Percentiles rank a stretch among this genome's conserved stretches.
These are phyloP conservation scores for Gnathonemus longibarbis DNA, from an alignment of 2,113 vertebrate genomes.

Conservation along the genomic window DNA sequence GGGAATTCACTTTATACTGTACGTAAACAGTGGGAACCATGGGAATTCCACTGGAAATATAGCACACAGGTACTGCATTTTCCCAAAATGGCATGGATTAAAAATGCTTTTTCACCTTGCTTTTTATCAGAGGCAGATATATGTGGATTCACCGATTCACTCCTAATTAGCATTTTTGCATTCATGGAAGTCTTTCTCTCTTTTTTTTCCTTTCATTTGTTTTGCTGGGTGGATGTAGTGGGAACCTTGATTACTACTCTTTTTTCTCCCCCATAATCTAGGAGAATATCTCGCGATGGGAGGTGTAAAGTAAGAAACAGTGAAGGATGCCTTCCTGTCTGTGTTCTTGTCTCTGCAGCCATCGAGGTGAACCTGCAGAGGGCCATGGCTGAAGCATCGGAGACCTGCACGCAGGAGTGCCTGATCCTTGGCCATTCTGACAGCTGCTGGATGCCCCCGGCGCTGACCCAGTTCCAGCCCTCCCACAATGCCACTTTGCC, in stretches of 20 bases:
- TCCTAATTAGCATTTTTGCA: slow-evolving; percentile 36
- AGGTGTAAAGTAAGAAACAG: background rate
- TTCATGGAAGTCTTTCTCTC: slow-evolving; percentile 14
- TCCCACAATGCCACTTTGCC: slow-evolving; percentile 58
- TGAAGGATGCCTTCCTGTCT: background rate
- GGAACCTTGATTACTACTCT: background rate
- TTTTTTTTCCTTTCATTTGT: slow-evolving; percentile 29
- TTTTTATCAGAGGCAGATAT: slow-evolving; percentile 51
- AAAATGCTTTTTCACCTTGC: slow-evolving; percentile 62
- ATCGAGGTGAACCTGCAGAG: slow-evolving; percentile 89
- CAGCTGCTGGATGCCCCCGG: slow-evolving; percentile 95
- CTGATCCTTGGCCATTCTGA: slow-evolving; percentile 94
- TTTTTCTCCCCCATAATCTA: background rate
- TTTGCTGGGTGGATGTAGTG: background rate
- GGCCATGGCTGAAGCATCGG: slow-evolving; percentile 84
- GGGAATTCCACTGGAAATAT: slow-evolving; percentile 63
- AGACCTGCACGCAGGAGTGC: slow-evolving; percentile 95
- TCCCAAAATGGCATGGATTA: slow-evolving; percentile 61
- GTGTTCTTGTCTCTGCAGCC: slow-evolving; percentile 56
- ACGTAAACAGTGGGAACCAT: slow-evolving; percentile 63
- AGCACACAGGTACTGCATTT: slow-evolving; percentile 57
- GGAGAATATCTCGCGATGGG: background rate
- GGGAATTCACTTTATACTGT: slow-evolving; percentile 65
- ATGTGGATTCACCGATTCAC: slow-evolving; percentile 36
- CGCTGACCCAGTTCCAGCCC: slow-evolving; percentile 71